phyloP scores from a whole-genome alignment of 2,797 vertebrate species.

The Cottoperca gobio region DNA sequence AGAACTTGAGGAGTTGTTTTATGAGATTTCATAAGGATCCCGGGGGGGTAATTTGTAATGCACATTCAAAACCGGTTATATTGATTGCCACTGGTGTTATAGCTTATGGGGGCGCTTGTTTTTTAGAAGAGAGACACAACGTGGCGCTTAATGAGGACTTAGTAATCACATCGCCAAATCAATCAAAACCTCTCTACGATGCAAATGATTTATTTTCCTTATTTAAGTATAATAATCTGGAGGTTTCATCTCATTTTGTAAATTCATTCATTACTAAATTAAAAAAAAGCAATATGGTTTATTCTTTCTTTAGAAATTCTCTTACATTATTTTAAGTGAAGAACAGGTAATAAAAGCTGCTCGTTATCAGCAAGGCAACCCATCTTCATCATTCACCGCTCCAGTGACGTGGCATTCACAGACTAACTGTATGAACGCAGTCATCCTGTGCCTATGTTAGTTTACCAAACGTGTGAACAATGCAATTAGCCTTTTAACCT shows the following conservation, averaged over 20 bases:
- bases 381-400: background rate
- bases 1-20: slow-evolving; percentile 17
- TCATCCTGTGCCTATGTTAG: background rate
- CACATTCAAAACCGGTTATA: slow-evolving; percentile 13
- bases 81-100: slow-evolving; percentile 31
- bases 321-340: background rate
- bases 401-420: background rate
- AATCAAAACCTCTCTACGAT: slow-evolving; percentile 7
- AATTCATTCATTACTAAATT: slow-evolving; percentile 2
- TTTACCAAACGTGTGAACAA: background rate
- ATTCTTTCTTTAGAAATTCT: background rate
- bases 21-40: slow-evolving; percentile 9
- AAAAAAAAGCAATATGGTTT: background rate
- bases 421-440: background rate
- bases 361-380: background rate
- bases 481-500: background rate
- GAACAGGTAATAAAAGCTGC: background rate
- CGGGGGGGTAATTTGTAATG: slow-evolving; percentile 20
- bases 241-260: slow-evolving; percentile 17
- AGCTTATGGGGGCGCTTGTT: background rate
- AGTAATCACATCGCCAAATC: background rate
- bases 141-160: background rate
- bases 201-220: slow-evolving; percentile 19
- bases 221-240: background rate
- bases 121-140: slow-evolving; percentile 17